phyloP scores from a whole-genome alignment of 2,797 vertebrate species.

The Capromys pilorides region DNA sequence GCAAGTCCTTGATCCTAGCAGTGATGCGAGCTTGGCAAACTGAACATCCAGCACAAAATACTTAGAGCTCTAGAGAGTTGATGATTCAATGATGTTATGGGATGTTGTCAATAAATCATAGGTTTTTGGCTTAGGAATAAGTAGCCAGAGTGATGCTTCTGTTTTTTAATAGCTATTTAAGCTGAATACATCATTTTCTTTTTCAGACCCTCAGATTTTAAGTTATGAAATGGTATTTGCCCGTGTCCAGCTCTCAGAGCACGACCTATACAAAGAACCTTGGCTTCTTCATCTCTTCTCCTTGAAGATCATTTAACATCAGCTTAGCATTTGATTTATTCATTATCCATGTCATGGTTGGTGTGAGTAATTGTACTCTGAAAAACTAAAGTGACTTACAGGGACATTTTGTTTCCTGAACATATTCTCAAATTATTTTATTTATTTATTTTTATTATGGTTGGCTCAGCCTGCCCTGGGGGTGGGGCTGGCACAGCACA shows the following conservation, averaged over 20 bases:
- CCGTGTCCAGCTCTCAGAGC: not conserved
- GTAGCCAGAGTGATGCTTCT: not conserved
- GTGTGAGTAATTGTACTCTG: not conserved
- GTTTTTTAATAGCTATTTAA: not conserved
- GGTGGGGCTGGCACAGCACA: too few relatives aligned
- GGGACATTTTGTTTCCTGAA: not conserved
- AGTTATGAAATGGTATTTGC: not conserved
- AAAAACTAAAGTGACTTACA: not conserved
- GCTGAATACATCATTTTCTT: not conserved
- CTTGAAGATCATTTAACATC: not conserved
- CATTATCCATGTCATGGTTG: not conserved
- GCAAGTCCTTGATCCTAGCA: not conserved
- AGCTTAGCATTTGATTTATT: constrained; percentile 3
- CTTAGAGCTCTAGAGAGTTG: not conserved
- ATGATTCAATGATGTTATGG: not conserved
- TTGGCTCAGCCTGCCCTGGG: too few relatives aligned
- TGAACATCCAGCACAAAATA: not conserved
- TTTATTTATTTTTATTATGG: too few relatives aligned
- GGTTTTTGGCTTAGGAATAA: not conserved
- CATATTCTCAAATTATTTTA: too few relatives aligned
- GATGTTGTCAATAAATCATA: not conserved
- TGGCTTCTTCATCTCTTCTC: not conserved
- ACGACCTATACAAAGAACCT: not conserved
- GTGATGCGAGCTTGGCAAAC: not conserved
- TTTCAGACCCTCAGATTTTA: not conserved